Percentiles rank a stretch among this genome's conserved stretches.
Conservation (phyloP, 1,140 invertebrate species). For the Trichogramma pretiosum region DNA sequence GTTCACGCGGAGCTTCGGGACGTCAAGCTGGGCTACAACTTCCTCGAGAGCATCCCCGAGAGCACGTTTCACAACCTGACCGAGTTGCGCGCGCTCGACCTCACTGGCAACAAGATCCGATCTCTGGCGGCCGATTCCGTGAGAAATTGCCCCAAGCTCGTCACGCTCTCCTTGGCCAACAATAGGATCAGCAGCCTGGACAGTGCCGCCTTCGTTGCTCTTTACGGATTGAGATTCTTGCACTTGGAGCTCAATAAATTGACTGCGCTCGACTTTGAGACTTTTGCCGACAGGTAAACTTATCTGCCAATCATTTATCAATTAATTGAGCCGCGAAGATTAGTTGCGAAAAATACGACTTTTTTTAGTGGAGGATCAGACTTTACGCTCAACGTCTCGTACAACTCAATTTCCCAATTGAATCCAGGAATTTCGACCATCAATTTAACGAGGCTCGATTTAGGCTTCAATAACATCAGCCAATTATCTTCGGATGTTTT, state of each 20-base stretch:
- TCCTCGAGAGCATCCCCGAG: conserved; percentile 58
- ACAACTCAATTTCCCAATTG: conserved; percentile 36
- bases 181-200: conserved; percentile 61
- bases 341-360: background rate
- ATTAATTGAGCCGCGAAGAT: no score
- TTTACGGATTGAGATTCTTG: conserved; percentile 34
- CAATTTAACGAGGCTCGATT: conserved; percentile 51
- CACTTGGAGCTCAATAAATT: conserved; percentile 41
- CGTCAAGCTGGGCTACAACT: conserved; percentile 62
- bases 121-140: conserved; percentile 28
- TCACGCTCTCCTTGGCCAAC: conserved; percentile 40
- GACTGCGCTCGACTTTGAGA: conserved; percentile 32
- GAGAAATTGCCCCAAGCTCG: conserved; percentile 35
- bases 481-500: conserved; percentile 58
- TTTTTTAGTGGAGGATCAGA: conserved; percentile 31
- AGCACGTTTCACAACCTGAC: conserved; percentile 62
- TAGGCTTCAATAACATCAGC: conserved; percentile 69
- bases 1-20: conserved; percentile 68
- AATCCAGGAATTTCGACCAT: conserved; percentile 27
- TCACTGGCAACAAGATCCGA: conserved; percentile 39
- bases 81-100: conserved; percentile 35
- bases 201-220: conserved; percentile 60
- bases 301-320: no score
- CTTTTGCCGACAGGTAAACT: conserved; percentile 27
- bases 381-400: conserved; percentile 40